A percentile compares a stretch with the other conserved stretches of the same genome.
phyloP scores from a whole-genome alignment of 2,888 invertebrate species.

The Lepidochrysops patricia region DNA sequence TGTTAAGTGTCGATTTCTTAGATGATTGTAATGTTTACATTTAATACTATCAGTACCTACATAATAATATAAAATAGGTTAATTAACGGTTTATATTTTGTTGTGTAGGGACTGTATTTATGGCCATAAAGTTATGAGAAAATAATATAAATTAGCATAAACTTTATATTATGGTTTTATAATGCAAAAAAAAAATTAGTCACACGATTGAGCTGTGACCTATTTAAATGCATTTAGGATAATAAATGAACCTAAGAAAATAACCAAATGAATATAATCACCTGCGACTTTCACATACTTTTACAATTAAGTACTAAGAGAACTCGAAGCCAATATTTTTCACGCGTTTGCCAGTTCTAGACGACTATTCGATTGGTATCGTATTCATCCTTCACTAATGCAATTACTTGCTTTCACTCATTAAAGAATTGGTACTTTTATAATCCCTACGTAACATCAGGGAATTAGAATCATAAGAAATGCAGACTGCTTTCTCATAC shows the following conservation, averaged over 20 bases:
- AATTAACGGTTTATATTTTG: background rate
- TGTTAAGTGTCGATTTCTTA: too few species aligned
- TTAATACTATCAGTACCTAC: background rate
- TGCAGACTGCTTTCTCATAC: too few species aligned
- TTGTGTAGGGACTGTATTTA: background rate
- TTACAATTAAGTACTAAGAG: slow-evolving; percentile 41
- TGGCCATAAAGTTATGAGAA: background rate
- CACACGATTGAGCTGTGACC: background rate
- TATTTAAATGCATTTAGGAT: background rate
- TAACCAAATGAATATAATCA: background rate
- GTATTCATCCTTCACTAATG: too few species aligned
- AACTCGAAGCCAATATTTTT: slow-evolving; percentile 34
- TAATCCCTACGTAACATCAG: too few species aligned
- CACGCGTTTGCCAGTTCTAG: background rate
- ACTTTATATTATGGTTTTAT: background rate
- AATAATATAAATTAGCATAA: background rate
- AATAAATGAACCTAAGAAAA: slow-evolving; percentile 5
- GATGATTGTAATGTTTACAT: too few species aligned
- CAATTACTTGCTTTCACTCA: too few species aligned
- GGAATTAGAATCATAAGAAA: too few species aligned
- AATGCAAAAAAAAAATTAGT: background rate
- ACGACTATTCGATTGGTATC: too few species aligned
- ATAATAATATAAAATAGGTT: background rate
- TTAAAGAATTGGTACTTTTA: too few species aligned
- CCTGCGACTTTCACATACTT: slow-evolving; percentile 48